phyloP scores from a whole-genome alignment of 2,113 vertebrate genomes.

The Hypomesus transpacificus region DNA sequence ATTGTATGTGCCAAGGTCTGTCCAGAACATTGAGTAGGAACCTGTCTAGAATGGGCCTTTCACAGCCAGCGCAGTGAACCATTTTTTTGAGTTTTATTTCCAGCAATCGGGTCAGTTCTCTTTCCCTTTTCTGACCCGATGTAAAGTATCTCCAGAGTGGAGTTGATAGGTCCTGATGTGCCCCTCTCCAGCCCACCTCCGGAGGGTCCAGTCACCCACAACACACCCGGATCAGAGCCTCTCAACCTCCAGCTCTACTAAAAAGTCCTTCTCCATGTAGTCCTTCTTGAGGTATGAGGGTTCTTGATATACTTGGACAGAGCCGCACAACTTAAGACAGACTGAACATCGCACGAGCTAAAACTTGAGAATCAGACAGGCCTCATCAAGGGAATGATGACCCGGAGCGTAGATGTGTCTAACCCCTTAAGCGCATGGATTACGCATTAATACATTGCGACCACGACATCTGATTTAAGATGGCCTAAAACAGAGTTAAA shows the following conservation, averaged over 20 bases:
- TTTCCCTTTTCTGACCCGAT: constrained; percentile 3
- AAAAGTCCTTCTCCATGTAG: no score
- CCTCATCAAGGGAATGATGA: constrained; percentile 21
- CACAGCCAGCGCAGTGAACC: constrained; percentile 95
- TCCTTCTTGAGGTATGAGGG: no score
- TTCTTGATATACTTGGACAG: not conserved
- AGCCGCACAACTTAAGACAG: not conserved
- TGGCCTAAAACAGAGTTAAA: constrained; percentile 4
- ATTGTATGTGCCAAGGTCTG: constrained; percentile 96
- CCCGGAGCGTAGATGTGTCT: constrained; percentile 24
- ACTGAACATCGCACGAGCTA: constrained; percentile 26
- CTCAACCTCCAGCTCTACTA: no score
- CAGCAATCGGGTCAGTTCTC: constrained; percentile 15
- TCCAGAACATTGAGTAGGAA: constrained; percentile 98
- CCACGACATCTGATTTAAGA: not conserved
- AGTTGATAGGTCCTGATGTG: constrained; percentile 11
- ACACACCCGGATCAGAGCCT: no score
- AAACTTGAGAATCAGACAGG: constrained; percentile 30
- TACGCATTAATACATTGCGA: not conserved
- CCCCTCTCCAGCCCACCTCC: not conserved
- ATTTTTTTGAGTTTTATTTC: constrained; percentile 81
- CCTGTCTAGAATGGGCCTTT: constrained; percentile 94
- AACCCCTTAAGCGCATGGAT: not conserved
- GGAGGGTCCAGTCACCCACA: no score
- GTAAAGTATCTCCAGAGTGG: constrained; percentile 20